A percentile compares a stretch with the other conserved stretches of the same genome.
Evolutionary conservation across 2,797 vertebrate species (phyloP).

Genomic region (Parauchenoglanis ngamensis): DNA sequence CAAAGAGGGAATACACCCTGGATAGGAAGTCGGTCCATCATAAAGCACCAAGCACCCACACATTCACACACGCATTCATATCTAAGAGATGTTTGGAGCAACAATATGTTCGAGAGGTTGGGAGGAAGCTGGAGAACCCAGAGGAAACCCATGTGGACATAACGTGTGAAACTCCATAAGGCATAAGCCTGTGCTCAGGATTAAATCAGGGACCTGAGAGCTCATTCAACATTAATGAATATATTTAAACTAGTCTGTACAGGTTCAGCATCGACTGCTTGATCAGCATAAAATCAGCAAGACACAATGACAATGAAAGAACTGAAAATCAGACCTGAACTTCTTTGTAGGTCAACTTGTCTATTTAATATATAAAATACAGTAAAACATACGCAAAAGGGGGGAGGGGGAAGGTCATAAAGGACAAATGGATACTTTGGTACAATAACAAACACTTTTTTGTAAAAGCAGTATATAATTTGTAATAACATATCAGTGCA

Average conservation of each 20-base stretch:
- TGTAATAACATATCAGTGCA: constrained; percentile 95
- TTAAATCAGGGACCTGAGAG: background rate
- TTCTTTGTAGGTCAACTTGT: constrained; percentile 81
- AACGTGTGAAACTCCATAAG: background rate
- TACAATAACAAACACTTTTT: constrained; percentile 94
- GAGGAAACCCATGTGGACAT: background rate
- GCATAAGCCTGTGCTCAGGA: background rate
- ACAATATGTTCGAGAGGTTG: too few relatives aligned
- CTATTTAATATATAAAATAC: constrained; percentile 92
- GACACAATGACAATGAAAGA: background rate
- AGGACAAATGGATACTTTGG: constrained; percentile 92
- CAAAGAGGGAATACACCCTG: background rate
- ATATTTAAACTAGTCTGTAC: too few relatives aligned
- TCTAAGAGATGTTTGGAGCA: background rate
- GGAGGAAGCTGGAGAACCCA: background rate
- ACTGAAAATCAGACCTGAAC: constrained; percentile 47
- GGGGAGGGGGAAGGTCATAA: constrained; percentile 76
- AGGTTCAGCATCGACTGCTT: background rate
- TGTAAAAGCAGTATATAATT: constrained; percentile 94
- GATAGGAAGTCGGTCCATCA: background rate
- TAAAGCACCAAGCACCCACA: background rate
- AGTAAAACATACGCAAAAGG: constrained; percentile 85
- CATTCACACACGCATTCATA: background rate
- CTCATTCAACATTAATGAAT: background rate
- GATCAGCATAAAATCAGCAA: constrained; percentile 1